Base-by-base conservation (phyloP, 2,113 vertebrate genomes). In the Chaetura pelagica region DNA sequence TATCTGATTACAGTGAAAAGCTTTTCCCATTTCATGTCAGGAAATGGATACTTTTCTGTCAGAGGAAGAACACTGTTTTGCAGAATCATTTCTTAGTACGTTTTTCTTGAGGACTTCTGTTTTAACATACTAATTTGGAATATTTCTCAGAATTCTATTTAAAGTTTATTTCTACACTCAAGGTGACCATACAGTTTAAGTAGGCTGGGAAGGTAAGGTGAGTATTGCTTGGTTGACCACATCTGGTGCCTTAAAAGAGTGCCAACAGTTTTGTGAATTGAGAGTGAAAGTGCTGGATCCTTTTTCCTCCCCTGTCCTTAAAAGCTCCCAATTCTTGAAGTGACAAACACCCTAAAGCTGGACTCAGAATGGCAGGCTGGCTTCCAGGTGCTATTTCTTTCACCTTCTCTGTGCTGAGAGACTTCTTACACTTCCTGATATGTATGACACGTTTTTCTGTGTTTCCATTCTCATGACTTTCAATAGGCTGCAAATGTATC, bases 391-490 rank as follows among this genome's bases (percentile, higher is more conserved):
- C 13, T 67, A 64, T 23, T 90, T 3, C 9, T 63, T 91, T 78
- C 48, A 71, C 59, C 5, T 66, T 42, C 35, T 85, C n/a, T 35
- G 4, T 46, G 49, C 27, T 74, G 24, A 82, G 73, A 64, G 30
- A 69, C 38, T 23, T 73, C 30, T 63, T 55, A 59, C 9, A 16
- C 51, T 64, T 77, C 61, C 23, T 32, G 17, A 29, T 40, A 85
- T 1, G 3, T 15, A 44, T 0, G 0, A 48, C 24, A 76, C 38
- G 10, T 16, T 74, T 66, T 77, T 58, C 55, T 84, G 0, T 24
- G 78, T 32, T 77, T 84, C 52, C 19, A 22, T 44, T 74, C 87
- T 48, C 15, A 19, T 59, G 22, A 44, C 51, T 74, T 81, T 74
- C 64, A 87, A 57, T 19, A 30, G 7, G 61, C 22, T 68, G 68